Evolutionary conservation across 2,888 invertebrate species (phyloP), one percentile per base, ranked within the genome.

Genomic region (Pristionchus mayeri): DNA sequence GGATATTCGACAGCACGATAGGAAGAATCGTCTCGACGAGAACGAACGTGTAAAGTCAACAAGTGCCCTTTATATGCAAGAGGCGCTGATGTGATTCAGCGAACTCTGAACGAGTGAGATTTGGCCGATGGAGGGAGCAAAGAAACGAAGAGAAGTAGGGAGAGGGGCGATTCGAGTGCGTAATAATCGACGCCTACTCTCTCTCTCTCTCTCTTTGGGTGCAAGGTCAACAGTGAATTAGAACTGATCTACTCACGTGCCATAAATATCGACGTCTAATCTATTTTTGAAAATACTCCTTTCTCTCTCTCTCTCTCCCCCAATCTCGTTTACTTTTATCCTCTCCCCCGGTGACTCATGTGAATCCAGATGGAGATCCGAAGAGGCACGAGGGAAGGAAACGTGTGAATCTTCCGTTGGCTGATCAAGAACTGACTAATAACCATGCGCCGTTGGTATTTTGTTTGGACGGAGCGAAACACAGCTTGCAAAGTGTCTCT

Each of bases 71-170:
- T 44, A n/a, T 54, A 54, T 4, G n/a, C n/a, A n/a, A 37, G 71
- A 44, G 71, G 24, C 40, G 71, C n/a, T 40, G 24, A 40, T n/a
- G 40, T 71, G 44, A 71, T 44, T 71, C 71, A 44, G 44, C 71
- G 71, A 71, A 71, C 71, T 71, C 40, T 71, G 40, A 71, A 44
- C 71, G 71, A 63, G 30, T 63, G 11, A 34, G 34, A 34, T 63
- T 63, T 63, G 3, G 71, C 24, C 40, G 40, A 40, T 40, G 30
- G 21, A 63, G 34, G 2, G 71, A n/a, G 24, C 21, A n/a, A 13
- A 44, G 40, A 71, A 4, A 44, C 24, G 44, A 13, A 71, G 67
- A 63, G 63, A 63, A 30, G 6, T 11, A 71, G 40, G 44, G 71
- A 71, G 11, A 71, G 44, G 40, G 40, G 24, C 40, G 24, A 13